Conservation (phyloP, 2,113 vertebrate genomes). For the Peromyscus maniculatus region DNA sequence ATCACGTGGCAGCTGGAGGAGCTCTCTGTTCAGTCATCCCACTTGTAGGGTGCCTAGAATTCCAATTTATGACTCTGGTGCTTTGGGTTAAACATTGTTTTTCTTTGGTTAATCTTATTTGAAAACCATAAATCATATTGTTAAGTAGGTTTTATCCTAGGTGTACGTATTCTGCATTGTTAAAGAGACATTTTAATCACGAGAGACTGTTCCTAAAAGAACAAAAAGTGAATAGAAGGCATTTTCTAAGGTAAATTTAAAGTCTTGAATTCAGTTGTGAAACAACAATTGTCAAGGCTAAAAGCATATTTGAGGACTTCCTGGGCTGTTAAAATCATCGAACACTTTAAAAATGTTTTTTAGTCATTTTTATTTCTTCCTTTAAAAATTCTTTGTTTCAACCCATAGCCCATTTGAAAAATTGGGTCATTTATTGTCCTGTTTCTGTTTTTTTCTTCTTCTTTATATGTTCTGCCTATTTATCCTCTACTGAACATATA, state of each 20-base stretch:
- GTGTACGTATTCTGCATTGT: slow-evolving; percentile 19
- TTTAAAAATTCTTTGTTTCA: background rate
- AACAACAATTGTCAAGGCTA: background rate
- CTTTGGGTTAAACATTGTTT: background rate
- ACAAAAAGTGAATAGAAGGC: slow-evolving; percentile 1
- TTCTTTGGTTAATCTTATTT: slow-evolving; percentile 59
- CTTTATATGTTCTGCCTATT: background rate
- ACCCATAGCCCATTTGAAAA: background rate
- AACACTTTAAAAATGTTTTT: background rate
- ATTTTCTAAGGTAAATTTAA: slow-evolving; percentile 20
- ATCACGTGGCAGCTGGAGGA: background rate
- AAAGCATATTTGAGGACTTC: background rate
- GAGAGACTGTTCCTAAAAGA: background rate
- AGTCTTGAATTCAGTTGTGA: background rate
- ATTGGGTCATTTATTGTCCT: background rate
- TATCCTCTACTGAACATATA: too few species aligned
- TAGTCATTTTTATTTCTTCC: background rate
- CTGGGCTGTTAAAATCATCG: background rate
- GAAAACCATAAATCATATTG: background rate
- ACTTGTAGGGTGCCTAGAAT: slow-evolving; percentile 6
- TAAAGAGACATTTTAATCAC: background rate
- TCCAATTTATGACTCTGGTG: slow-evolving; percentile 28
- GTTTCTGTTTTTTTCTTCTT: background rate
- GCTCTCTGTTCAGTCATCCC: background rate
- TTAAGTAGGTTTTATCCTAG: slow-evolving; percentile 18